These are phyloP conservation scores for Condylura cristata DNA, from an alignment of 2,113 vertebrate species.

Conservation along the genomic window DNA sequence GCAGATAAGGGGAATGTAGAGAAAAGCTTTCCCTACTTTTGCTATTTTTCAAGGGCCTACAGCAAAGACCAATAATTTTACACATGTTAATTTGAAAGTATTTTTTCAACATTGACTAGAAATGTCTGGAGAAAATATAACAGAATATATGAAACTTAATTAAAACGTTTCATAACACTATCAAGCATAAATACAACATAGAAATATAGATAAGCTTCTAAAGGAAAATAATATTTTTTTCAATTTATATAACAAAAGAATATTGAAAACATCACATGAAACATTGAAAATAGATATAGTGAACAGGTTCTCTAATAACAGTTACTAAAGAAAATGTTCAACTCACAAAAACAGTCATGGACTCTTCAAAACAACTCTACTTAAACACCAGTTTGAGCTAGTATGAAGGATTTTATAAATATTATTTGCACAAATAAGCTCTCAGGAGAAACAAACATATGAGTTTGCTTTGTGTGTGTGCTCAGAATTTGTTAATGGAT, in stretches of 20 bases:
- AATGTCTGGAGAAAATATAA: background rate
- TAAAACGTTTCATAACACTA: background rate
- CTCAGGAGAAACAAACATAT: background rate
- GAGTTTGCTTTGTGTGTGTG: background rate
- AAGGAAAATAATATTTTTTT: constrained; percentile 1
- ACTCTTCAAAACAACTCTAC: background rate
- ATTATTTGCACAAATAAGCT: background rate
- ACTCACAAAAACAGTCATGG: background rate
- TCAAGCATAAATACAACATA: background rate
- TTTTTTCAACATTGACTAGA: background rate
- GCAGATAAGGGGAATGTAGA: background rate
- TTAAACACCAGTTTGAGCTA: background rate
- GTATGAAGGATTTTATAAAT: background rate
- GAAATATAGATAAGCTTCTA: background rate
- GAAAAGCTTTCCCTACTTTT: background rate
- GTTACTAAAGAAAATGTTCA: background rate
- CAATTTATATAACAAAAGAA: background rate
- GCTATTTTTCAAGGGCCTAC: background rate
- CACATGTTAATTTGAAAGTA: background rate
- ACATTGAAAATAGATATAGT: background rate
- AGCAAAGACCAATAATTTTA: background rate
- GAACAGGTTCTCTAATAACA: background rate
- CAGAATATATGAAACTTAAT: constrained; percentile 11
- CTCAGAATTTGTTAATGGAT: background rate
- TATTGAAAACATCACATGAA: background rate